Evolutionary conservation across 2,113 vertebrate genomes (phyloP).

Genomic region (Origma solitaria): DNA sequence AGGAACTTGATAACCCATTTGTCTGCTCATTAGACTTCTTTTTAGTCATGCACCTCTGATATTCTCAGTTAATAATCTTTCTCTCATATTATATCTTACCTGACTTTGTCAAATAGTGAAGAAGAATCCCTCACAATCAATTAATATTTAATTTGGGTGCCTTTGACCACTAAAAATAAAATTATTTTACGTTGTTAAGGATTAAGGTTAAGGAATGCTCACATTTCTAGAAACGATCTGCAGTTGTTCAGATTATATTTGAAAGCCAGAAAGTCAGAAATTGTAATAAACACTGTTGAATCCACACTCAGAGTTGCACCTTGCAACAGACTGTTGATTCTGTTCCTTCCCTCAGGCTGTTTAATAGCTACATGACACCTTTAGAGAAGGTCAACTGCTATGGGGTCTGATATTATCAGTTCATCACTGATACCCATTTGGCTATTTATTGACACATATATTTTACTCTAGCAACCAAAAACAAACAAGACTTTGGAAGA

Average conservation of each 20-base stretch:
- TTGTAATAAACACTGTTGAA: background rate
- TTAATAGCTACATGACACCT: slow-evolving; percentile 27
- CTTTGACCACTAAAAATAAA: background rate
- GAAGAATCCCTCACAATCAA: background rate
- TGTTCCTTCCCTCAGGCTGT: slow-evolving; percentile 13
- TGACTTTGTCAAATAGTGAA: background rate
- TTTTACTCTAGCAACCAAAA: slow-evolving; percentile 3
- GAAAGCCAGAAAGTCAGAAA: background rate
- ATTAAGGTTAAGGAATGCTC: background rate
- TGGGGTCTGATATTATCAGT: slow-evolving; percentile 28
- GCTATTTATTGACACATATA: slow-evolving; percentile 38
- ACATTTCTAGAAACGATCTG: background rate
- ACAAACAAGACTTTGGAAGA: background rate
- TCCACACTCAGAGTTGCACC: background rate
- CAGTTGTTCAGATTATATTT: background rate
- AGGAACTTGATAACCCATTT: background rate
- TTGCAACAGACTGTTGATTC: background rate
- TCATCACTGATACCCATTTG: slow-evolving; percentile 28
- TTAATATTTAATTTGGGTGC: background rate
- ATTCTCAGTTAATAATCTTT: background rate
- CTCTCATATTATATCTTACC: background rate
- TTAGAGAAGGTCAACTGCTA: slow-evolving; percentile 35
- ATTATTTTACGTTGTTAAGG: background rate
- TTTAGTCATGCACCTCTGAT: background rate
- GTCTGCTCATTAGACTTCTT: background rate